Evolutionary conservation across 1,140 invertebrate species (phyloP).

Genomic region (Lasaia peninsularis): DNA sequence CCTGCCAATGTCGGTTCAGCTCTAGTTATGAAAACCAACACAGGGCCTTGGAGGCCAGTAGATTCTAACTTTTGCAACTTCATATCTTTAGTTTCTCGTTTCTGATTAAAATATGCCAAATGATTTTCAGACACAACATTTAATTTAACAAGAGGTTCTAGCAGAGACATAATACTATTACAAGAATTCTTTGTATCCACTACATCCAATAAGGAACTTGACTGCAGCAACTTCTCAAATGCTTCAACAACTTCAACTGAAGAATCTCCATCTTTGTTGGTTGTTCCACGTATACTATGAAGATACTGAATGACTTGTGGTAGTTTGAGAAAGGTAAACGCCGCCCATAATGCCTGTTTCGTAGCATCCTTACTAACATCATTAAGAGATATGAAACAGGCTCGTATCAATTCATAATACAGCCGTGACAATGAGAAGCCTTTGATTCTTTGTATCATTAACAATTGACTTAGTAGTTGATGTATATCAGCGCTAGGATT

Average conservation of each 20-base stretch:
- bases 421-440: constrained; percentile 83
- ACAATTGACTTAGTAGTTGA: constrained; percentile 87
- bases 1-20: constrained; percentile 92
- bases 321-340: constrained; percentile 94
- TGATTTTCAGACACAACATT: constrained; percentile 89
- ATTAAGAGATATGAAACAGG: constrained; percentile 92
- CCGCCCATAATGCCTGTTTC: constrained; percentile 92
- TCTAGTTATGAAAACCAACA: constrained; percentile 88
- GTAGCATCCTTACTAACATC: constrained; percentile 85
- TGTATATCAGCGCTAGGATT: constrained; percentile 88
- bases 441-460: constrained; percentile 90
- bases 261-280: constrained; percentile 79
- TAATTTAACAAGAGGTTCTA: constrained; percentile 88
- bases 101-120: constrained; percentile 83
- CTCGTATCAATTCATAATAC: constrained; percentile 93
- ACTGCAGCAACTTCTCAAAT: constrained; percentile 88
- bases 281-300: constrained; percentile 76
- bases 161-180: constrained; percentile 89
- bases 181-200: constrained; percentile 93
- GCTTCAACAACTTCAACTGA: constrained; percentile 88
- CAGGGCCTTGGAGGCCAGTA: constrained; percentile 79
- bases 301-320: constrained; percentile 87
- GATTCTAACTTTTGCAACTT: constrained; percentile 82
- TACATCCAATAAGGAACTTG: constrained; percentile 90
- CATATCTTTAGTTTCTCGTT: constrained; percentile 78